These are phyloP conservation scores for Danio aesculapii DNA, from an alignment of 2,797 vertebrate genomes.

Conservation along the genomic window DNA sequence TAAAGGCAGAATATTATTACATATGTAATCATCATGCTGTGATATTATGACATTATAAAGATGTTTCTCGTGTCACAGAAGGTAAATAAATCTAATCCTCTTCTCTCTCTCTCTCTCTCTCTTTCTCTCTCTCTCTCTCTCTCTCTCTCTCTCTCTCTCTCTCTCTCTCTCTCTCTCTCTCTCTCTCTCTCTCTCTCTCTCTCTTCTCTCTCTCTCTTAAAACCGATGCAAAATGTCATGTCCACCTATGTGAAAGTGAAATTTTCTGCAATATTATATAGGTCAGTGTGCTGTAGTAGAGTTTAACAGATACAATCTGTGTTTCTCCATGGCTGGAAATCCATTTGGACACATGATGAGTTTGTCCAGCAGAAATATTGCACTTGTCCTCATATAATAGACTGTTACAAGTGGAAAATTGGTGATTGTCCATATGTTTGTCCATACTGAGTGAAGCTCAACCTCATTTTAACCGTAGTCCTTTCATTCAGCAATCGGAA, in stretches of 20 bases:
- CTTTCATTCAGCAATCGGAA: not conserved
- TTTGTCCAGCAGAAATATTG: not conserved
- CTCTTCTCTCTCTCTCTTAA: not conserved
- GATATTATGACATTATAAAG: slow-evolving; percentile 77
- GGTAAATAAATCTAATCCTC: slow-evolving; percentile 65
- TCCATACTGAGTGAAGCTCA: no score
- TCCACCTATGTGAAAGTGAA: slow-evolving; percentile 15
- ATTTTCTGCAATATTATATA: not conserved
- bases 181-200: not conserved
- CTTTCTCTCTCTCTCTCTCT: not conserved
- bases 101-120: not conserved
- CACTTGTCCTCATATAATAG: not conserved
- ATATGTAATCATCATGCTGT: slow-evolving; percentile 73
- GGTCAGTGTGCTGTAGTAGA: slow-evolving; percentile 6
- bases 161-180: not conserved
- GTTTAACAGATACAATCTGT: slow-evolving; percentile 6
- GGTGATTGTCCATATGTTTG: not conserved
- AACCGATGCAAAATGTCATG: not conserved
- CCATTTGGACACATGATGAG: slow-evolving; percentile 4
- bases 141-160: not conserved
- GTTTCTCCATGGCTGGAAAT: slow-evolving; percentile 12
- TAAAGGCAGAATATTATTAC: slow-evolving; percentile 78
- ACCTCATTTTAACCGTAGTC: not conserved
- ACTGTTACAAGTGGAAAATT: not conserved
- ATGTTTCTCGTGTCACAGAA: slow-evolving; percentile 75